Evolutionary conservation across 2,797 vertebrate genomes (phyloP).

Genomic region (Tenualosa thibaudeaui): DNA sequence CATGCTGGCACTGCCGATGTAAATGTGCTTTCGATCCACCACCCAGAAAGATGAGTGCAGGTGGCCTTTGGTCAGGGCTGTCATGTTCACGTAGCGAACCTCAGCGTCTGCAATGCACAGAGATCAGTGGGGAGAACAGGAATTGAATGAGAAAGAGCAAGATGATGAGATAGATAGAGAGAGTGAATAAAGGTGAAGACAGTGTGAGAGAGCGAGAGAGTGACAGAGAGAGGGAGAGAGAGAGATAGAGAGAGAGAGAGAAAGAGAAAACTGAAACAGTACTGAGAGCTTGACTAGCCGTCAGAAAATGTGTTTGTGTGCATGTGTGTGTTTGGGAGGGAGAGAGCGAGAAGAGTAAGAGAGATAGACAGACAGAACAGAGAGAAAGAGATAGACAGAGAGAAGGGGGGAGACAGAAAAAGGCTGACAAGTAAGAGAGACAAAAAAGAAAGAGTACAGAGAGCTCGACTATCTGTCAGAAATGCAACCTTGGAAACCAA

Average conservation of each 20-base stretch:
- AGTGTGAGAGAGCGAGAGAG: not conserved
- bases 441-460: not conserved
- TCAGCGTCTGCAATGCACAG: slow-evolving; percentile 78
- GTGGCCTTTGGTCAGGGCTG: slow-evolving; percentile 84
- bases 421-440: slow-evolving; percentile 14
- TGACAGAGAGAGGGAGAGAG: not conserved
- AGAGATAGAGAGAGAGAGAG: not conserved
- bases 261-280: not conserved
- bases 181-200: not conserved
- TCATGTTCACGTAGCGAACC: slow-evolving; percentile 89
- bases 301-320: no score
- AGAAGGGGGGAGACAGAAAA: slow-evolving; percentile 13
- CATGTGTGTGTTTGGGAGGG: no score
- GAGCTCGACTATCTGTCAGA: not conserved
- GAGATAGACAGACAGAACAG: slow-evolving; percentile 4
- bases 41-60: slow-evolving; percentile 95
- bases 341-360: not conserved
- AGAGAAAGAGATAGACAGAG: not conserved
- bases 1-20: slow-evolving; percentile 90
- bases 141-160: not conserved
- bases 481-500: slow-evolving; percentile 24
- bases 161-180: not conserved
- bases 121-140: not conserved
- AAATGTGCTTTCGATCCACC: slow-evolving; percentile 90
- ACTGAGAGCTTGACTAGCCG: no score